Percentiles rank a stretch among this genome's conserved stretches.
Evolutionary conservation across 2,797 vertebrate species (phyloP).

Genomic region (Tangara arthus): DNA sequence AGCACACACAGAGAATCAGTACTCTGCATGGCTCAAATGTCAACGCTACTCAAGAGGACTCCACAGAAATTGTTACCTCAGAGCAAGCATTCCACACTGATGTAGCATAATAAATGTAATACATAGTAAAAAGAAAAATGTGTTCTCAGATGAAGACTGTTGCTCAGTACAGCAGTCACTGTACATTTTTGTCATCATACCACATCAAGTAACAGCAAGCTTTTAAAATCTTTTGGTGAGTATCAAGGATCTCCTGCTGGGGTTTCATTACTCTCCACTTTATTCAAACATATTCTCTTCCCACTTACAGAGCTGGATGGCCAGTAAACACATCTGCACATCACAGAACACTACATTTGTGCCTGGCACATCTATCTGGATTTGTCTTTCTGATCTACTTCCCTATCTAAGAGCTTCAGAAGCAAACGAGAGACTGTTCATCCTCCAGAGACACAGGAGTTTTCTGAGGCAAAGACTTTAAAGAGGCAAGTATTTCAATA

Average conservation of each 20-base stretch:
- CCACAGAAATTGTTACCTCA: not conserved
- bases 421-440: not conserved
- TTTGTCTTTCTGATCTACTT: not conserved
- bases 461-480: not conserved
- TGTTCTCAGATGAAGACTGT: not conserved
- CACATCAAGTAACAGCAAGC: not conserved
- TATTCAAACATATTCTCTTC: not conserved
- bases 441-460: not conserved
- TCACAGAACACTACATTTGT: not conserved
- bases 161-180: not conserved
- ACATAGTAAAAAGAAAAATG: not conserved
- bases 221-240: not conserved
- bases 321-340: not conserved
- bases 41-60: not conserved
- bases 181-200: not conserved
- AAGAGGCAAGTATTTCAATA: not conserved
- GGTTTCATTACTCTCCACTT: not conserved
- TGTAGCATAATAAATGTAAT: not conserved
- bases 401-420: not conserved
- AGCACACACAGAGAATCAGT: not conserved
- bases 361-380: not conserved
- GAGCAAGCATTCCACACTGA: not conserved
- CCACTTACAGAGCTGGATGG: not conserved
- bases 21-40: not conserved
- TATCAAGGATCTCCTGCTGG: not conserved